Percentiles rank a stretch among this genome's conserved stretches.
Evolutionary conservation across 2,888 invertebrate genomes (phyloP).

Genomic region (Aricia artaxerxes): DNA sequence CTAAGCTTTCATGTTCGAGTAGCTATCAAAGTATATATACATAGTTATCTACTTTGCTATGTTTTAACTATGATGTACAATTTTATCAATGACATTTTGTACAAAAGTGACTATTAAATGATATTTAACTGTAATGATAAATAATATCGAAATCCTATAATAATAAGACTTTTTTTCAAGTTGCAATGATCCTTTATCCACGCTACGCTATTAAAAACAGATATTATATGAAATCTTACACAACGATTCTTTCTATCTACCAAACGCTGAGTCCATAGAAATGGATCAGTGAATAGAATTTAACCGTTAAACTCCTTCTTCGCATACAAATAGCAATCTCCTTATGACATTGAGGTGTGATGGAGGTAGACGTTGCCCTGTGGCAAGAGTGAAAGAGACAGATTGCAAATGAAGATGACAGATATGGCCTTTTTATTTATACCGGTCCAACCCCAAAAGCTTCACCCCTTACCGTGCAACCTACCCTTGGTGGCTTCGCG

Average conservation of each 20-base stretch:
- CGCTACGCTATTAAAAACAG: not conserved
- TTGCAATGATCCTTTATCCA: too few relatives aligned
- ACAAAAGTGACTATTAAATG: too few relatives aligned
- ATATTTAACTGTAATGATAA: too few relatives aligned
- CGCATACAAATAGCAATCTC: slow-evolving; percentile 36
- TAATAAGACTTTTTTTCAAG: too few relatives aligned
- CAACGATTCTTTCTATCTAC: not conserved
- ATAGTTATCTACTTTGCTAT: not conserved
- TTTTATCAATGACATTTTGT: too few relatives aligned
- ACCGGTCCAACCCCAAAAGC: slow-evolving; percentile 73
- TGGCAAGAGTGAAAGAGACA: slow-evolving; percentile 29
- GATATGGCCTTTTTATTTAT: slow-evolving; percentile 53
- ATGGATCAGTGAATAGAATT: not conserved
- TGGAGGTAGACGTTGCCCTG: slow-evolving; percentile 26
- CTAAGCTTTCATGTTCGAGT: not conserved
- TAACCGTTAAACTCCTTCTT: not conserved
- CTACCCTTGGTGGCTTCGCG: slow-evolving; percentile 87
- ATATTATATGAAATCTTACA: not conserved
- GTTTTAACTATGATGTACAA: too few relatives aligned
- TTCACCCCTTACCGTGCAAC: slow-evolving; percentile 83
- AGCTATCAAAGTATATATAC: not conserved
- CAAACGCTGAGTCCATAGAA: not conserved
- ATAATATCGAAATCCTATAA: too few relatives aligned
- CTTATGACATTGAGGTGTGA: slow-evolving; percentile 32
- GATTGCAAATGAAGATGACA: slow-evolving; percentile 45